These are phyloP conservation scores for Montipora sp. DNA, from an alignment of 64 coral and sea anemone genomes.

Conservation along the genomic window DNA sequence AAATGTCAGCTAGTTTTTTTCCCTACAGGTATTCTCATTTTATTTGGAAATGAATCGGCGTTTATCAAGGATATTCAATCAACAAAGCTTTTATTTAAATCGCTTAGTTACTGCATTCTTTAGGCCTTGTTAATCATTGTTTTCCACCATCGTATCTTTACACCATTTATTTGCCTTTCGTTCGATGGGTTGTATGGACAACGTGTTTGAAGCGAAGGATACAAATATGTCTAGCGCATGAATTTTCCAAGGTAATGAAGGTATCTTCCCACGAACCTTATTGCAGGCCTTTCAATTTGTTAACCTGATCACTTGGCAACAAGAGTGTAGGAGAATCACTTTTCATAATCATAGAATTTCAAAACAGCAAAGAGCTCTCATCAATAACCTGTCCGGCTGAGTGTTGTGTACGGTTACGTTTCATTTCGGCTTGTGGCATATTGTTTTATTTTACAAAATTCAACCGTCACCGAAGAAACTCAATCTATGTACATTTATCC, in stretches of 20 bases:
- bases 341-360: conserved; percentile 1
- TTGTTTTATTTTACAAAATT: conserved; percentile 8
- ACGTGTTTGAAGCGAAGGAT: neutral
- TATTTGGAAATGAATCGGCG: neutral
- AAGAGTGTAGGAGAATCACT: neutral
- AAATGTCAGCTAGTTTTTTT: neutral
- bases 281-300: neutral
- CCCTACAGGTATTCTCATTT: neutral
- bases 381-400: neutral
- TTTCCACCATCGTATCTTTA: too few relatives aligned
- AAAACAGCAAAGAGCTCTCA: neutral
- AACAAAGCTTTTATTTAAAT: neutral
- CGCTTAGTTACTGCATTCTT: conserved; percentile 5
- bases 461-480: conserved; percentile 41
- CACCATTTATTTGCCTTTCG: neutral
- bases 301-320: conserved; percentile 1
- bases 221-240: neutral
- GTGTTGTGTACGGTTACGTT: neutral
- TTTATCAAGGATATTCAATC: conserved; percentile 8
- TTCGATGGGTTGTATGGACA: neutral
- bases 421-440: conserved; percentile 10
- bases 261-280: neutral
- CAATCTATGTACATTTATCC: neutral
- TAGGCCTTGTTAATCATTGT: neutral
- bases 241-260: neutral